Evolutionary conservation across 2,797 vertebrate genomes (phyloP).

Genomic region (Pipistrellus pygmaeus): DNA sequence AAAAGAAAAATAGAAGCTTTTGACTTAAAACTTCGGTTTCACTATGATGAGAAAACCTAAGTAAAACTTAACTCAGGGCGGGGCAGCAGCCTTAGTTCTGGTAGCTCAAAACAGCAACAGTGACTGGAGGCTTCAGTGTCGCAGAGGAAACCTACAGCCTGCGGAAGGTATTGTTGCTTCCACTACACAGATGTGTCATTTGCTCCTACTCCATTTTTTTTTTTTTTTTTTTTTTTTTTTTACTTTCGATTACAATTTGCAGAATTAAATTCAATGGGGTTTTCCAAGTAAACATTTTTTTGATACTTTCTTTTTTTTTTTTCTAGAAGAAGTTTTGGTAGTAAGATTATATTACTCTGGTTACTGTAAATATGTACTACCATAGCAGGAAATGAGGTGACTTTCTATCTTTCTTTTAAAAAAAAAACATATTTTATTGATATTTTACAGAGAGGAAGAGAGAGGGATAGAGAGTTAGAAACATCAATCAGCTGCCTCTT

Average conservation of each 20-base stretch:
- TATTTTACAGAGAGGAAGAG: too few relatives aligned
- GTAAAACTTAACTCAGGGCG: not conserved
- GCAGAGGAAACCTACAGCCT: not conserved
- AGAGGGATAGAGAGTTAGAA: too few relatives aligned
- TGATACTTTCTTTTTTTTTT: conserved; percentile 17
- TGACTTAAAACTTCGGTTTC: conserved; percentile 39
- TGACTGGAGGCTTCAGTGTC: not conserved
- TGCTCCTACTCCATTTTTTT: not conserved
- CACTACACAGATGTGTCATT: not conserved
- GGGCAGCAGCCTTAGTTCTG: not conserved
- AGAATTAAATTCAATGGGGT: not conserved
- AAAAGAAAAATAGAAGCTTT: not conserved
- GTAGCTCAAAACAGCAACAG: not conserved
- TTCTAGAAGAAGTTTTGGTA: not conserved
- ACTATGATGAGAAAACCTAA: conserved; percentile 12
- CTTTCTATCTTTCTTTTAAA: not conserved
- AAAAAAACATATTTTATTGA: too few relatives aligned
- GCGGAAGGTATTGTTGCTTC: not conserved
- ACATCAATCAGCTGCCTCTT: too few relatives aligned
- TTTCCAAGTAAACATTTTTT: not conserved
- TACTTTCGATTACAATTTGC: conserved; percentile 27
- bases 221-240: not conserved
- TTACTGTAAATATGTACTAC: not conserved
- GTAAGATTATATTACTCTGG: conserved; percentile 14
- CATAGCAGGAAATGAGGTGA: not conserved